Evolutionary conservation across 2,888 invertebrate genomes (phyloP).

Genomic region (Apamea crenata): DNA sequence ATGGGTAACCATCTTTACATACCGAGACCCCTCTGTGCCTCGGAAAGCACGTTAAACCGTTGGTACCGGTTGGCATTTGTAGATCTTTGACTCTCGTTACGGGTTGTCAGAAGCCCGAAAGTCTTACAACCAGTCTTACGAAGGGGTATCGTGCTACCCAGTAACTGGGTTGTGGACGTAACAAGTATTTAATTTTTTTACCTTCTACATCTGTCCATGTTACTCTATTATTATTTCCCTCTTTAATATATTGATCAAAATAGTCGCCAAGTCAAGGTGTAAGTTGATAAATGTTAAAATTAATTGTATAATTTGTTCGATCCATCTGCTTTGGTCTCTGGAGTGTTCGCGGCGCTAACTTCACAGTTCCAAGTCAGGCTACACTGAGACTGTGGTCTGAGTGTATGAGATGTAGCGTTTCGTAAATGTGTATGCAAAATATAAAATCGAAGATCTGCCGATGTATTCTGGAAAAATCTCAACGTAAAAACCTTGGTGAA

Average conservation of each 20-base stretch:
- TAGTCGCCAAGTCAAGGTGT: conserved; percentile 55
- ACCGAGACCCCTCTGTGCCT: no score
- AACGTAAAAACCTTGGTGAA: background rate
- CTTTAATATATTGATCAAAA: conserved; percentile 18
- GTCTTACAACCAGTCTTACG: no score
- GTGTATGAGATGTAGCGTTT: conserved; percentile 35
- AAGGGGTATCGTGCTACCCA: no score
- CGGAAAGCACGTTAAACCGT: no score
- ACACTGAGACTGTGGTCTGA: conserved; percentile 46
- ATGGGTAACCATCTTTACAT: no score
- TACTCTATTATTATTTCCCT: background rate
- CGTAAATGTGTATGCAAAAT: background rate
- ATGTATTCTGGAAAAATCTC: background rate
- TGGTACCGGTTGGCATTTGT: no score
- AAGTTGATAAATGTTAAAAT: conserved; percentile 73
- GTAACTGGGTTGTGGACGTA: no score
- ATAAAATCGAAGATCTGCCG: background rate
- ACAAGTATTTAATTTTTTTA: background rate
- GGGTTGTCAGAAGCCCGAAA: no score
- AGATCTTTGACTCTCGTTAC: no score
- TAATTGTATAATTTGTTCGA: conserved; percentile 80
- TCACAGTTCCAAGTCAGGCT: conserved; percentile 76
- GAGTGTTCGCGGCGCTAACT: conserved; percentile 78
- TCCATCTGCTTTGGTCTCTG: conserved; percentile 79
- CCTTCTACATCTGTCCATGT: background rate